Evolutionary conservation across 2,113 vertebrate genomes (phyloP), one percentile per base, ranked within the genome.

Genomic region (Craseonycteris thonglongyai): DNA sequence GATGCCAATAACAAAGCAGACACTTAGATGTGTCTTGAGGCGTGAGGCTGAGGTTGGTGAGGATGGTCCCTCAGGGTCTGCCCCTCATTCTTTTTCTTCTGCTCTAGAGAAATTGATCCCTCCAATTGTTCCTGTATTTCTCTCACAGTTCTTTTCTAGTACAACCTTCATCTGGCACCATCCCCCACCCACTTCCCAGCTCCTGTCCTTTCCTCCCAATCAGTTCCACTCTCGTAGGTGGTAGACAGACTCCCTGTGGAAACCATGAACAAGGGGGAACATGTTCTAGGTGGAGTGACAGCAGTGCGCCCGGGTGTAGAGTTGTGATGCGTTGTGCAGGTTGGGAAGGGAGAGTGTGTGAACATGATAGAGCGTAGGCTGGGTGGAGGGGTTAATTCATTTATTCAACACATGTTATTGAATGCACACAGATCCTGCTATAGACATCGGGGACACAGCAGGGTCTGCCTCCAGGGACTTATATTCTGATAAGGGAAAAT

Each of bases 321-420:
- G 22, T 22, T 26, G 22, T 3, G 75, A 19, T 13, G 7, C 1
- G 2, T 12, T 10, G 28, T 14, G 19, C 3, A 4, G 24, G 15
- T 45, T 49, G 19, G 45, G 38, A 66, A 59, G 30, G 26, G 35
- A n/a, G 49, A 18, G 2, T 1, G 16, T 45, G 18, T 63, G 54
- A 22, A 33, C 35, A 1, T 6, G 33, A 61, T 16, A 28, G 69
- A 75, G 11, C 9, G 61, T 21, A 8, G 40, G 30, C 6, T 63
- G 12, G 9, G 14, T 16, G 10, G n/a, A 30, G 3, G 11, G 51
- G n/a, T 63, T 78, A 3, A 42, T 47, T 65, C 35, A 15, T 54
- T 24, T 47, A 69, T 42, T 71, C 45, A n/a, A 33, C 3, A 9
- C 9, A 51, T 61, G 47, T 45, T 21, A 38, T 19, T 56, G 21